Conservation (phyloP, 2,797 vertebrate genomes). For the Muraenolepis orangiensis region DNA sequence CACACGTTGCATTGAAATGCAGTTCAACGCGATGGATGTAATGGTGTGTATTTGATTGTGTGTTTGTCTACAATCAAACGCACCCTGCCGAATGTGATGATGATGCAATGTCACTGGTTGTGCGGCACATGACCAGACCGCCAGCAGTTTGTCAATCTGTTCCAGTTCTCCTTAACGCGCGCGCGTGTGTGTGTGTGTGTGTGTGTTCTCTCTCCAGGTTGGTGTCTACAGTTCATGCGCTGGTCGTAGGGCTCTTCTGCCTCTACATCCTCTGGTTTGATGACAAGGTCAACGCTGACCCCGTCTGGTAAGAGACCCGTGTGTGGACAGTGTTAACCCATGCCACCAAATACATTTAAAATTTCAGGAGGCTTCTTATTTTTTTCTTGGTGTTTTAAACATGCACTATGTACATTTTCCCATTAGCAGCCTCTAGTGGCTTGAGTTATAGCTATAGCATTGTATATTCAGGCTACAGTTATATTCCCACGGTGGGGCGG, state of each 20-base stretch:
- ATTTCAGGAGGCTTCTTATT: too few species aligned
- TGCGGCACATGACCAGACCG: too few species aligned
- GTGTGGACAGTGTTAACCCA: not conserved
- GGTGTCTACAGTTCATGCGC: conserved; percentile 78
- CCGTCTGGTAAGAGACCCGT: conserved; percentile 74
- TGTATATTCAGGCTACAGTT: too few species aligned
- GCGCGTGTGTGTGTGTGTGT: conserved; percentile 19
- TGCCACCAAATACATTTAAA: not conserved
- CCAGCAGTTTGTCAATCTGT: too few species aligned
- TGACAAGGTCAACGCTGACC: conserved; percentile 74
- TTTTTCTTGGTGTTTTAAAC: too few species aligned
- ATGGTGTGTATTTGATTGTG: too few species aligned
- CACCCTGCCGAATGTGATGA: not conserved
- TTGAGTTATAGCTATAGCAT: not conserved
- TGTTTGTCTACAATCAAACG: too few species aligned
- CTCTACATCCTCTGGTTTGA: conserved; percentile 81
- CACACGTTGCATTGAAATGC: too few species aligned
- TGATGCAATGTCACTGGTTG: not conserved
- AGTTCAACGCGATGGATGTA: too few species aligned
- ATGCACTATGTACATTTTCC: not conserved
- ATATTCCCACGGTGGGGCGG: too few species aligned
- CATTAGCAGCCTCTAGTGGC: not conserved
- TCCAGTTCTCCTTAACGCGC: conserved; percentile 11
- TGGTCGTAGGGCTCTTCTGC: conserved; percentile 79
- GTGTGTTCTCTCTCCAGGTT: conserved; percentile 48